These are phyloP conservation scores for Erynnis tages DNA, from an alignment of 2,888 invertebrate genomes.

Conservation along the genomic window DNA sequence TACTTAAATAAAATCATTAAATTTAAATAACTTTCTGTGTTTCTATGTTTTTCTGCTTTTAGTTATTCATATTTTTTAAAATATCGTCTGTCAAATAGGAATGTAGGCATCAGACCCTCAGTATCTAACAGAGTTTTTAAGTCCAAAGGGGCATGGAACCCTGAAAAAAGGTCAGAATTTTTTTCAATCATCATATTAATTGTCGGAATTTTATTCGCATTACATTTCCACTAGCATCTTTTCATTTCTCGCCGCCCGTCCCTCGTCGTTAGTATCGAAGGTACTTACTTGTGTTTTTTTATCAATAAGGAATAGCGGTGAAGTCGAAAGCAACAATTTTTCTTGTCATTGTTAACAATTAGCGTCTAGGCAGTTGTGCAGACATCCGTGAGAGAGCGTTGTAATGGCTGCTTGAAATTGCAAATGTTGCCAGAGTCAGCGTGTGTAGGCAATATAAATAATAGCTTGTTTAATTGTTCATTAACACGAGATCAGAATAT, in stretches of 20 bases:
- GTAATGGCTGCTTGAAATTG: conserved; percentile 53
- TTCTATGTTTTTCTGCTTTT: too few relatives aligned
- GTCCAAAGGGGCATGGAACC: too few relatives aligned
- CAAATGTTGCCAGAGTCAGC: conserved; percentile 47
- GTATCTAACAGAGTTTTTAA: too few relatives aligned
- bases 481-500: conserved; percentile 42
- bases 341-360: conserved; percentile 62
- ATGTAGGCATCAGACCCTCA: too few relatives aligned
- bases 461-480: conserved; percentile 51
- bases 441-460: conserved; percentile 47
- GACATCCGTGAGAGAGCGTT: conserved; percentile 47
- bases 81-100: too few relatives aligned
- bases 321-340: conserved; percentile 47
- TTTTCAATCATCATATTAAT: too few relatives aligned
- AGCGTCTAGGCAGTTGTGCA: conserved; percentile 36
- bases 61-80: too few relatives aligned
- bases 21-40: too few relatives aligned
- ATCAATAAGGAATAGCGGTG: conserved; percentile 35
- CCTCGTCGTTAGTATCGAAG: not conserved
- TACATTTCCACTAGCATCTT: not conserved
- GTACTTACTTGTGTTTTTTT: conserved; percentile 7
- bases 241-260: not conserved
- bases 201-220: not conserved
- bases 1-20: too few relatives aligned
- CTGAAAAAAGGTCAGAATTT: too few relatives aligned